phyloP scores from a whole-genome alignment of 2,113 vertebrate genomes.

The Rattus rattus region DNA sequence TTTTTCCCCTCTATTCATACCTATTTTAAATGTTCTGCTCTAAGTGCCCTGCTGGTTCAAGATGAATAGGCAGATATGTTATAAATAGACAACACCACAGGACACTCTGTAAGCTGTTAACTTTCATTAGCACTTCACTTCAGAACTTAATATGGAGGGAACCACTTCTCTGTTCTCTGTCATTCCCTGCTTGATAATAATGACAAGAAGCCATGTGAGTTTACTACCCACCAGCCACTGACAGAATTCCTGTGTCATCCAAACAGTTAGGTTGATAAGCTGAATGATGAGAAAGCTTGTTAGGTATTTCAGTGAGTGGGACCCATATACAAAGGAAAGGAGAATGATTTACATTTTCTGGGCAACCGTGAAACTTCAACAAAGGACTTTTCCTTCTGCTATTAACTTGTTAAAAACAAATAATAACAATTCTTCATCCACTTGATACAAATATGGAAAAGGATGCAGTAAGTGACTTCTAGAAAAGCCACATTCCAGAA shows the following conservation, averaged over 20 bases:
- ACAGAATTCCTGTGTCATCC: background rate
- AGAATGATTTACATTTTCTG: background rate
- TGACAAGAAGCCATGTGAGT: background rate
- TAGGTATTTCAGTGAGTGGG: background rate
- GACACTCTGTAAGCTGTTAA: background rate
- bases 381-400: background rate
- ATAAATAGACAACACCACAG: background rate
- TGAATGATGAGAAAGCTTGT: background rate
- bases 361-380: background rate
- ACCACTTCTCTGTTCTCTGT: background rate
- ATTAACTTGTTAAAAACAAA: background rate
- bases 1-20: background rate
- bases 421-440: background rate
- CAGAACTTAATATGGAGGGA: background rate
- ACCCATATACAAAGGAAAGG: background rate
- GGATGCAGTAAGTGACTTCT: background rate
- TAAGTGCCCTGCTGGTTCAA: background rate
- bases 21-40: background rate
- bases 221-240: background rate
- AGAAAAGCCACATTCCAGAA: background rate
- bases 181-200: constrained; percentile 25
- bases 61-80: background rate
- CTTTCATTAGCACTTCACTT: background rate
- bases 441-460: background rate
- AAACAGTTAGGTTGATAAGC: background rate